Base-by-base conservation (phyloP, 2,797 vertebrate species). In the Bradypodion pumilum region DNA sequence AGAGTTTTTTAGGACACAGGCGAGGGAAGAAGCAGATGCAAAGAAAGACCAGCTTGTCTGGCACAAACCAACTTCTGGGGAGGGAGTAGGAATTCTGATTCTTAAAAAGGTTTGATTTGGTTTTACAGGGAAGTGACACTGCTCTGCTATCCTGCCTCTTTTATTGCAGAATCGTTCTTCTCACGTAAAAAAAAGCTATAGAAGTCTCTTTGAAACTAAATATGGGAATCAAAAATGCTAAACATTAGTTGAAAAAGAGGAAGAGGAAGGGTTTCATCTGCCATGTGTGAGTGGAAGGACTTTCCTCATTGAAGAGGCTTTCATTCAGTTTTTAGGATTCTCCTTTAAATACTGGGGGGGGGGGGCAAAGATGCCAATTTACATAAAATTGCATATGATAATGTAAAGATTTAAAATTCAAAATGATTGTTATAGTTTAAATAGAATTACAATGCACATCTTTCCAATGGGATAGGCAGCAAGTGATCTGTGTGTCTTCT, bases 1-100 rank as follows among this genome's bases (percentile, higher is more conserved):
- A 81, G 69, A 35, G 9, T 29, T 90, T 86, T 29, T 90, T 86
- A 62, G 74, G 81, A 86, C 89, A 85, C 80, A 63, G 44, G 40
- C 27, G 37, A 35, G 42, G 13, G 15, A 23, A 56, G 60, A 76
- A 73, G 52, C 23, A 37, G 46, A 35, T 15, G 40, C 42, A 78
- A 63, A 77, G 82, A 80, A 72, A 77, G 46, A 29, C 46, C 46
- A 29, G n/a, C 46, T 78, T 35, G 7, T 72, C 6, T 59, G 42
- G 35, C 7, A n/a, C 37, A 56, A 60, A 76, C 9, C 10, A 25
- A 23, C 68, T 81, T 76, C 80, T 29, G 42, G 25, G 70, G 19
- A 13, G 70, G 42, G 15, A 62, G 42, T 15, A 68, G 25, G 37
- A 49, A 63, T 37, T 68, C 37, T 37, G 52, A 74, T 81, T 75